Percentiles rank a stretch among this genome's conserved stretches.
Evolutionary conservation across 2,888 invertebrate genomes (phyloP).

Genomic region (Papilio protenor): DNA sequence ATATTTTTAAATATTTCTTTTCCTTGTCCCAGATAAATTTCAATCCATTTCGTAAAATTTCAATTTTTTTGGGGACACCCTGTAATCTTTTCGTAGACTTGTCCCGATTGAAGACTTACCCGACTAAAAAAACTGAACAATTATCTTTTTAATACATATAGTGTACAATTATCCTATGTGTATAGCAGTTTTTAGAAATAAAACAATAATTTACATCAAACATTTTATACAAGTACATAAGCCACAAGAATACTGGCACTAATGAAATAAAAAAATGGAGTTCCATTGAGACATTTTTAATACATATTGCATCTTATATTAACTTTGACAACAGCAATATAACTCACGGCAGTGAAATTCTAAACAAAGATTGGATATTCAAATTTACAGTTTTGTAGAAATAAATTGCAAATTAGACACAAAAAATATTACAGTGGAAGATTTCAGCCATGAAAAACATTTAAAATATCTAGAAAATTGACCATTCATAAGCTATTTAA

Average conservation of each 20-base stretch:
- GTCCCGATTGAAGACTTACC: neutral
- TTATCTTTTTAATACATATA: neutral
- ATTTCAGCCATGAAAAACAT: no score
- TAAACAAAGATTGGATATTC: neutral
- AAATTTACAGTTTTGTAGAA: neutral
- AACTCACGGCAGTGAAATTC: neutral
- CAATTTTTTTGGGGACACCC: neutral
- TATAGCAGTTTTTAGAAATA: conserved; percentile 2
- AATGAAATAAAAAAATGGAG: neutral
- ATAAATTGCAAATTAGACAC: neutral
- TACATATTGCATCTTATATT: no score
- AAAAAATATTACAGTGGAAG: neutral
- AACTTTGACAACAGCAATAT: neutral
- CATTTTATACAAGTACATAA: conserved; percentile 5
- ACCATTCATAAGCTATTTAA: neutral
- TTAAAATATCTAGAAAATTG: no score
- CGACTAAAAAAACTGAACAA: neutral
- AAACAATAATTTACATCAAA: neutral
- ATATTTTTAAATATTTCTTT: neutral
- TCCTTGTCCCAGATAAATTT: neutral
- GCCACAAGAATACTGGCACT: conserved; percentile 17
- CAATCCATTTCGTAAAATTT: neutral
- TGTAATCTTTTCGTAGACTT: neutral
- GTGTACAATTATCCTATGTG: neutral
- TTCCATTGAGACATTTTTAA: neutral